Percentiles rank a stretch among this genome's conserved stretches.
Evolutionary conservation across 2,888 invertebrate genomes (phyloP).

Genomic region (Acleris laterana): DNA sequence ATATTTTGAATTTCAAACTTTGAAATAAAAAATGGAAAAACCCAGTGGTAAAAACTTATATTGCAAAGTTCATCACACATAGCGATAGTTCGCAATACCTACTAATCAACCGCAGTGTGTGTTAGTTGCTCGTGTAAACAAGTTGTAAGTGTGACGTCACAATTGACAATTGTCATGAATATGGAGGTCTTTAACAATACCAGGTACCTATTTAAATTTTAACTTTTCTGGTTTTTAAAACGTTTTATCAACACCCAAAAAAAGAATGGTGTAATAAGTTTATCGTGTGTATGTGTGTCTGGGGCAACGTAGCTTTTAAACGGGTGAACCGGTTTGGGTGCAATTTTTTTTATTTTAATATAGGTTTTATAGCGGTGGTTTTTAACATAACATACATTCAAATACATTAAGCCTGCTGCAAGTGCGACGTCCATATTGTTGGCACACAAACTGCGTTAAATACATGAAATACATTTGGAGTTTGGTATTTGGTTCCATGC

Average conservation of each 20-base stretch:
- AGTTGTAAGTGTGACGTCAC: slow-evolving; percentile 8
- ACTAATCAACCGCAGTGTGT: slow-evolving; percentile 15
- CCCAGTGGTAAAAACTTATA: background rate
- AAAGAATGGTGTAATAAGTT: background rate
- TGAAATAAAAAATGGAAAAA: background rate
- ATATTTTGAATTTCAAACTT: no score
- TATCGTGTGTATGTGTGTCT: no score
- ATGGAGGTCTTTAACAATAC: slow-evolving; percentile 23
- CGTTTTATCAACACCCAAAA: background rate
- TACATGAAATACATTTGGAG: no score
- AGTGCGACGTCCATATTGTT: no score
- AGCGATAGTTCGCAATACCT: background rate
- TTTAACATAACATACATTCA: no score
- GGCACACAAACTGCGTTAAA: no score
- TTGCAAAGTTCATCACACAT: slow-evolving; percentile 4
- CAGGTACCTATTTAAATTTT: slow-evolving; percentile 1
- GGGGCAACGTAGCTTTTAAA: no score
- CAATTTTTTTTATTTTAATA: no score
- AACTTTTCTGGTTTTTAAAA: background rate
- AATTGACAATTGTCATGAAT: slow-evolving; percentile 12
- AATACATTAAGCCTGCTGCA: no score
- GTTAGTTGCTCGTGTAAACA: slow-evolving; percentile 7
- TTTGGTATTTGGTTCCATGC: no score
- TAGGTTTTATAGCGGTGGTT: no score
- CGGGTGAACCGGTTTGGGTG: no score